These are phyloP conservation scores for Dinoponera quadriceps DNA, from an alignment of 1,140 invertebrate genomes.

Conservation along the genomic window DNA sequence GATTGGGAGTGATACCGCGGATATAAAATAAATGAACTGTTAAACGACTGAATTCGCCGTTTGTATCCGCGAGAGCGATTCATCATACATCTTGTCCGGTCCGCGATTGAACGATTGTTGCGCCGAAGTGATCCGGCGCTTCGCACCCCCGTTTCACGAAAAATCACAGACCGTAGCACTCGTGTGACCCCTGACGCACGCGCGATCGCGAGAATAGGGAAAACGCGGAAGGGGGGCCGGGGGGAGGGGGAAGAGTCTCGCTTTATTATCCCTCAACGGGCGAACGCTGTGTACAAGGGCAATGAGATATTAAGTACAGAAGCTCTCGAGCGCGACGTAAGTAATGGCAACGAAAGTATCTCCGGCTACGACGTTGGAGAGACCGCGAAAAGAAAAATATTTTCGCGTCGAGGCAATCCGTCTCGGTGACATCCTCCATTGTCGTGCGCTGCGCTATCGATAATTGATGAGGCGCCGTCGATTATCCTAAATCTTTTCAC, in stretches of 20 bases:
- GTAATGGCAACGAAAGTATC: constrained; percentile 53
- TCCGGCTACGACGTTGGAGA: constrained; percentile 8
- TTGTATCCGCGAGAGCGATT: constrained; percentile 16
- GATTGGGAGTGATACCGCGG: neutral
- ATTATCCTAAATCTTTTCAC: constrained; percentile 44
- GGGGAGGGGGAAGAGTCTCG: constrained; percentile 22
- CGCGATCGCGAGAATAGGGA: constrained; percentile 47
- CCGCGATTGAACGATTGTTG: neutral
- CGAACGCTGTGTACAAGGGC: constrained; percentile 57
- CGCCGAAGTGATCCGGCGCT: neutral
- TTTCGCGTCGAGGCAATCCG: constrained; percentile 52
- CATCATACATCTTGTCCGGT: neutral
- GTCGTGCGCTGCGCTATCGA: constrained; percentile 20
- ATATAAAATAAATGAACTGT: neutral
- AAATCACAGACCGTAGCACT: constrained; percentile 34
- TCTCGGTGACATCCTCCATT: constrained; percentile 54
- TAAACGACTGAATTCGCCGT: neutral
- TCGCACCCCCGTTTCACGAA: constrained; percentile 1
- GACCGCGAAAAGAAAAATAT: constrained; percentile 56
- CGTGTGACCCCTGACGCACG: constrained; percentile 44
- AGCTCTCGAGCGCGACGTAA: constrained; percentile 33
- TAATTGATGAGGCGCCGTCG: constrained; percentile 47
- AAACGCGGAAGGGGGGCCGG: neutral
- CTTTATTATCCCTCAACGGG: constrained; percentile 65
- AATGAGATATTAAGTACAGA: constrained; percentile 65